Conservation (phyloP, 1,140 invertebrate species). For the Lasioglossum baleicum region DNA sequence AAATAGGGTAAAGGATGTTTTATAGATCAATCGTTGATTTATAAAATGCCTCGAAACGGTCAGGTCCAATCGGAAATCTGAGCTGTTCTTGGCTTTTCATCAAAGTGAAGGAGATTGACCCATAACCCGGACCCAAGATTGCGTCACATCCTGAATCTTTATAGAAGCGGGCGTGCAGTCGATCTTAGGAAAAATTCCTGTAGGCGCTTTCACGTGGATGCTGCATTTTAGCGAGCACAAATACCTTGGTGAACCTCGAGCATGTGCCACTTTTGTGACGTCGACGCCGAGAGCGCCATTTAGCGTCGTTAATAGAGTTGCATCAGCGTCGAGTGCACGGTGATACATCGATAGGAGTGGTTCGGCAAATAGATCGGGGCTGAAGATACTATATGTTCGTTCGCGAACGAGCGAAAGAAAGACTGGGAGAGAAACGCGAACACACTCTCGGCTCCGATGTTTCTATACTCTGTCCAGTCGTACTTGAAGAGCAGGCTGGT, state of each 20-base stretch:
- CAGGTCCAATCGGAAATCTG: background rate
- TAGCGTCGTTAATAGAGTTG: conserved; percentile 60
- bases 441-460: conserved; percentile 23
- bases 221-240: conserved; percentile 28
- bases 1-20: too few species aligned
- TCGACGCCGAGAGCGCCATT: conserved; percentile 50
- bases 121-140: conserved; percentile 1
- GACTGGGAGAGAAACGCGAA: too few species aligned
- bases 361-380: conserved; percentile 61
- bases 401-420: conserved; percentile 16
- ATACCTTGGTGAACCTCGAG: conserved; percentile 17
- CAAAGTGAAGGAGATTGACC: conserved; percentile 9
- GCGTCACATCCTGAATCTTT: conserved; percentile 24
- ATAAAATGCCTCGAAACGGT: background rate
- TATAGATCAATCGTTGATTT: too few species aligned
- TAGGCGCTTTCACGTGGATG: conserved; percentile 24
- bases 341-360: conserved; percentile 62
- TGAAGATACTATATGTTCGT: conserved; percentile 43
- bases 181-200: conserved; percentile 16
- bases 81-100: conserved; percentile 6
- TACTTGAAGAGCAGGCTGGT: conserved; percentile 12
- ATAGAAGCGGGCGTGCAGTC: conserved; percentile 1
- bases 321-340: conserved; percentile 47
- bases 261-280: conserved; percentile 50
- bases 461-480: conserved; percentile 2